Evolutionary conservation across 1,140 invertebrate genomes (phyloP).

Genomic region (Hormaphis cornu): DNA sequence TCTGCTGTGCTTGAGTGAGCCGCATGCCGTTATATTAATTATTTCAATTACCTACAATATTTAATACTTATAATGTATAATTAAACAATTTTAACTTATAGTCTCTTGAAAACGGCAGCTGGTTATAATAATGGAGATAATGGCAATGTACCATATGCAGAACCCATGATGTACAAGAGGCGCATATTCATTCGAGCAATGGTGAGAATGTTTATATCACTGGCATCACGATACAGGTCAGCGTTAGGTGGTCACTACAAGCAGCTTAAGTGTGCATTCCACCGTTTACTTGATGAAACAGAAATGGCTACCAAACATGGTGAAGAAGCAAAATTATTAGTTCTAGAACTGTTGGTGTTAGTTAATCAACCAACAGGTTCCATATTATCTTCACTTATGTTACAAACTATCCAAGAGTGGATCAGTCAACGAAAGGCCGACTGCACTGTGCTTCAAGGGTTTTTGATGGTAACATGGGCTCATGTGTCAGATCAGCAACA

Average conservation of each 20-base stretch:
- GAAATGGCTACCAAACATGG: constrained; percentile 49
- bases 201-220: constrained; percentile 46
- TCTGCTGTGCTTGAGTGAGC: constrained; percentile 47
- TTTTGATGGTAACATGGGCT: constrained; percentile 44
- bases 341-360: constrained; percentile 43
- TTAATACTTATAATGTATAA: not conserved
- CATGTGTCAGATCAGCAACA: constrained; percentile 44
- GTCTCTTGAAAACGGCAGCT: constrained; percentile 52
- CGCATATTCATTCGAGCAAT: constrained; percentile 52
- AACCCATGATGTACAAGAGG: constrained; percentile 48
- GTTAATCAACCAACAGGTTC: constrained; percentile 43
- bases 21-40: not conserved
- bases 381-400: constrained; percentile 35
- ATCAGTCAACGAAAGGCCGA: constrained; percentile 42
- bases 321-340: constrained; percentile 41
- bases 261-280: constrained; percentile 47
- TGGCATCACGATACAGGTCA: constrained; percentile 45
- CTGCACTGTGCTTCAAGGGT: constrained; percentile 44
- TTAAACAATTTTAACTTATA: constrained; percentile 38
- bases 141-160: constrained; percentile 43
- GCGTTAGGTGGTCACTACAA: constrained; percentile 46
- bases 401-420: constrained; percentile 40
- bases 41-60: constrained; percentile 14
- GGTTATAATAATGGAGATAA: constrained; percentile 46
- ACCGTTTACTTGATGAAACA: constrained; percentile 51